Conservation (phyloP, 2,888 invertebrate genomes). For the Dioctria rufipes region DNA sequence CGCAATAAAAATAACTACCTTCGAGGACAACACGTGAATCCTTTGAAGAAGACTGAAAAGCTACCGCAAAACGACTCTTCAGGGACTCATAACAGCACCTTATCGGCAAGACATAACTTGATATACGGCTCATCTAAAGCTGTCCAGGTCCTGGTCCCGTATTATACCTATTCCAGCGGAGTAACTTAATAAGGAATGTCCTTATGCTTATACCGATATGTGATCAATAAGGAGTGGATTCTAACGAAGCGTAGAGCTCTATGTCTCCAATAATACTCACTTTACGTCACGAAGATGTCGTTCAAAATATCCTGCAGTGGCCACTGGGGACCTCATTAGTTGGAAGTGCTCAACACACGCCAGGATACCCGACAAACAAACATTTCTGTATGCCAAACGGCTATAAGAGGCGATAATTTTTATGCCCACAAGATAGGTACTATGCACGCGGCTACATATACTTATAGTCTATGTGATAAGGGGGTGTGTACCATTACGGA, state of each 20-base stretch:
- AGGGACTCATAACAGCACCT: slow-evolving; percentile 45
- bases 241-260: slow-evolving; percentile 36
- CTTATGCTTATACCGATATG: slow-evolving; percentile 31
- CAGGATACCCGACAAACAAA: slow-evolving; percentile 44
- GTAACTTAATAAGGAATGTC: slow-evolving; percentile 44
- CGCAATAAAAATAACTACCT: slow-evolving; percentile 44
- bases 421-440: slow-evolving; percentile 30
- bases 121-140: slow-evolving; percentile 32
- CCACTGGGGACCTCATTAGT: slow-evolving; percentile 52
- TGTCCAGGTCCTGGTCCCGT: slow-evolving; percentile 5
- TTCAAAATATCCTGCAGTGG: slow-evolving; percentile 40
- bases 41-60: slow-evolving; percentile 41
- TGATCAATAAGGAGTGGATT: slow-evolving; percentile 47
- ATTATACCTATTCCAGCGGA: slow-evolving; percentile 10
- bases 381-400: slow-evolving; percentile 10
- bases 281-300: slow-evolving; percentile 38
- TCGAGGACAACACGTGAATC: slow-evolving; percentile 37
- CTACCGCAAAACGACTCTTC: slow-evolving; percentile 43
- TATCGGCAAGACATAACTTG: slow-evolving; percentile 44
- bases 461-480: slow-evolving; percentile 5
- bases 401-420: slow-evolving; percentile 45
- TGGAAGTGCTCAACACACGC: slow-evolving; percentile 41
- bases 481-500: slow-evolving; percentile 17
- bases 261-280: slow-evolving; percentile 25
- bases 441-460: background rate